Base-by-base conservation (phyloP, 2,888 invertebrate genomes). In the Esperia sulphurella region DNA sequence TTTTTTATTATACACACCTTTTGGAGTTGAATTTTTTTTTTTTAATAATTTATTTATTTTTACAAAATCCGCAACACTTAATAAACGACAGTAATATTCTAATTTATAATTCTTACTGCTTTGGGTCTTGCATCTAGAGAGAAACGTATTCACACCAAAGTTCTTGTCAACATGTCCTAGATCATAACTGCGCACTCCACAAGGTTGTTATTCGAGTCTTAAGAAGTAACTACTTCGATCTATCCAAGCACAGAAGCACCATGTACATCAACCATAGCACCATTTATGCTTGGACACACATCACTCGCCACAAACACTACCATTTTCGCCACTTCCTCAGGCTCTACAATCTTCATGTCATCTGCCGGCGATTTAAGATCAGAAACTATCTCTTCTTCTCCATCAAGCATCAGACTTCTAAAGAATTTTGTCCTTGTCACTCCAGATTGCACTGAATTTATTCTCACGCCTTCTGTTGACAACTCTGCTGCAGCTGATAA, bases 261-360 rank as follows among this genome's bases (percentile, higher is more conserved):
- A 42, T 68, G 67, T 0, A 77, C 54, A 3, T 53, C 52, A 43
- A 79, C 52, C 41, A 71, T 68, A 8, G 75, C 64, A 4, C 76
- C 76, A 43, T 70, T 77, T 10, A 77, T 48, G 57, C 63, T 75
- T 0, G 75, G 74, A 30, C 72, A 75, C n/a, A 65, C 33, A 8
- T 61, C 70, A 54, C 77, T 78, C 0, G 76, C 75, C 5, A 75
- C 66, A 12, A 77, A 75, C n/a, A 73, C 61, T 0, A 78, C 65
- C 75, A 76, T 74, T 41, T 66, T 72, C 0, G 77, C 77, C 3
- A 77, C 70, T 37, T 77, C 77, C 1, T 70, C 68, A 0, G 76
- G 75, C 41, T 76, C 71, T n/a, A 76, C 14, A 1, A 71, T 52
- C 47, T 54, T 68, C 45, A 68, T 61, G n/a, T 42, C 41, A 8